Evolutionary conservation across 2,888 invertebrate species (phyloP), one percentile per base, ranked within the genome.

Genomic region (Teleiodes luculella): DNA sequence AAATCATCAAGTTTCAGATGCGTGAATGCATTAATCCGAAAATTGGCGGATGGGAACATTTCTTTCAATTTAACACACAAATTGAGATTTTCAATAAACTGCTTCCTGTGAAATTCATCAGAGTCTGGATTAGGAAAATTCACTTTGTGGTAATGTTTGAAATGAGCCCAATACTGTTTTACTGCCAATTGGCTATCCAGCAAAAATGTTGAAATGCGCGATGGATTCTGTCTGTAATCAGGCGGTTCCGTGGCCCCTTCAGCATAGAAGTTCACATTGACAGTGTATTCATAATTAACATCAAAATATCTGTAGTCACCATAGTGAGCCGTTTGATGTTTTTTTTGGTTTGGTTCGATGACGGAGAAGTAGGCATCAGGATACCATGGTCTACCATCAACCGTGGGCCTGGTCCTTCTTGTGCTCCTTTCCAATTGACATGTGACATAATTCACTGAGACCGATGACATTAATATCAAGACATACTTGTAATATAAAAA

Each of bases 181-280:
- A 24, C 24, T 24, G 24, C n/a, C n/a, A n/a, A n/a, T n/a, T n/a
- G n/a, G n/a, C n/a, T n/a, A n/a, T n/a, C n/a, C n/a, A n/a, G n/a
- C n/a, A n/a, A n/a, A n/a, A n/a, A n/a, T n/a, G n/a, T n/a, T n/a
- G n/a, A n/a, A n/a, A n/a, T n/a, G n/a, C n/a, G n/a, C n/a, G n/a
- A n/a, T n/a, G 41, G 41, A 20, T 41, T 11, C 1, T 8, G 10
- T 2, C 10, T n/a, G 41, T 41, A 41, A 41, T 41, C 41, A 16
- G 41, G 41, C 10, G 41, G 11, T 66, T 37, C 16, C 2, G 37
- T 37, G 3, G 14, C 13, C 16, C 68, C 71, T 76, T 80, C 75
- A 80, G 82, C 79, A 75, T 79, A 80, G 79, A 79, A 41, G 5
- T 41, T 18, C 2, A 11, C 2, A 11, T 41, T 18, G 4, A 41